These are phyloP conservation scores for Oxyteleia sp. DNA, from an alignment of 2,888 invertebrate species.

Conservation along the genomic window DNA sequence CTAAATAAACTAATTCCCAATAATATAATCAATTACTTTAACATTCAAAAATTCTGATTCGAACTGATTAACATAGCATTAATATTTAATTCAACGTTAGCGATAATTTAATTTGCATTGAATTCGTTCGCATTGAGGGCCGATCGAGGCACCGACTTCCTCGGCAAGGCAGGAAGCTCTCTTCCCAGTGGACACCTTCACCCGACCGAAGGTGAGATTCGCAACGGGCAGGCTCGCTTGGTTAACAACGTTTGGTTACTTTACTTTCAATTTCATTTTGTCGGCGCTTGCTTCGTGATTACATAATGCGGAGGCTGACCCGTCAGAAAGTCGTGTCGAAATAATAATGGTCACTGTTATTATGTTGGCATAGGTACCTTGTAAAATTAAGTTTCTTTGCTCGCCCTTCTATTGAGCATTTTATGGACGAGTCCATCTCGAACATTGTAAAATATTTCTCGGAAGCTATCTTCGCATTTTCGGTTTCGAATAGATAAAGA, in stretches of 20 bases:
- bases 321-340: conserved; percentile 84
- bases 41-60: conserved; percentile 2
- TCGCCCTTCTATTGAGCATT: conserved; percentile 61
- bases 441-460: conserved; percentile 58
- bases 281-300: conserved; percentile 81
- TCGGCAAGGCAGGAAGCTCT: conserved; percentile 72
- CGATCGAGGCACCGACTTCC: conserved; percentile 52
- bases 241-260: conserved; percentile 77
- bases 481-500: conserved; percentile 44
- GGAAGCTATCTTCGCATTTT: conserved; percentile 50
- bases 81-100: conserved; percentile 26
- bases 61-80: conserved; percentile 25
- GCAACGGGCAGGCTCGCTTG: conserved; percentile 67
- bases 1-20: no score
- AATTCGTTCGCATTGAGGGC: conserved; percentile 41
- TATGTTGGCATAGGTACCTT: conserved; percentile 76
- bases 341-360: conserved; percentile 86
- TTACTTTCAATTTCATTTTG: conserved; percentile 87
- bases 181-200: conserved; percentile 71
- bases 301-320: conserved; percentile 81
- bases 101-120: conserved; percentile 37
- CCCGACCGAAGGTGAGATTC: conserved; percentile 72
- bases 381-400: conserved; percentile 66
- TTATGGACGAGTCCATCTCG: conserved; percentile 47
- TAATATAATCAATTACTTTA: background rate